Conservation (phyloP, 2,113 vertebrate genomes). For the Sorex fumeus region DNA sequence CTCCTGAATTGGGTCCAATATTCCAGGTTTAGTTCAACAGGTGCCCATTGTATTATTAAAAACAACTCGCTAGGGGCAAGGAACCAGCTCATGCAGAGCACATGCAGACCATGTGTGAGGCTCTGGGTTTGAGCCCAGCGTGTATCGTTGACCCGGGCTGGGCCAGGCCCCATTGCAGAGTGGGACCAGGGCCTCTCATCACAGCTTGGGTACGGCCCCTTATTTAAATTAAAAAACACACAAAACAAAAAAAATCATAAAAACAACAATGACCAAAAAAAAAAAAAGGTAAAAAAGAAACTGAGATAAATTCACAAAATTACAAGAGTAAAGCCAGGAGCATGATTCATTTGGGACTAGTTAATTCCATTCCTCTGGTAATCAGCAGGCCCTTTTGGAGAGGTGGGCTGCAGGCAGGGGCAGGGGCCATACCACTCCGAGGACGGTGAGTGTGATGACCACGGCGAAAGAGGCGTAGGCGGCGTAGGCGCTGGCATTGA, state of each 20-base stretch:
- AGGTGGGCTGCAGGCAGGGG: background rate
- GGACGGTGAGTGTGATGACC: constrained; percentile 90
- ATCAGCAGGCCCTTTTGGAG: background rate
- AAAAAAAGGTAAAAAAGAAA: no score
- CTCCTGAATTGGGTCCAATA: background rate
- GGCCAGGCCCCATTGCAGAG: no score
- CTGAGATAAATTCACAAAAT: background rate
- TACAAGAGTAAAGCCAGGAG: background rate
- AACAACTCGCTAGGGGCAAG: background rate
- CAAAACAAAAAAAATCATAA: no score
- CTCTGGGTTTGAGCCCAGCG: no score
- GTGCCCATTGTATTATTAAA: background rate
- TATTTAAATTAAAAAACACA: no score
- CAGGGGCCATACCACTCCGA: constrained; percentile 90
- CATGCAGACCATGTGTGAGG: no score
- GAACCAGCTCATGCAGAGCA: no score
- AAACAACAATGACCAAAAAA: no score
- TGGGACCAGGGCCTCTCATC: no score
- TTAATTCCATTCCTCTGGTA: background rate
- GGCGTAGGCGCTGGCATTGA: constrained; percentile 91
- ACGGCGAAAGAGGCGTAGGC: constrained; percentile 91
- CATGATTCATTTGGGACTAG: background rate
- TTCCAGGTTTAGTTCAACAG: background rate
- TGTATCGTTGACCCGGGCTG: no score
- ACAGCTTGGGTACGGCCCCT: no score